A percentile compares a stretch with the other conserved stretches of the same genome.
These are phyloP conservation scores for Sceloporus undulatus DNA, from an alignment of 2,113 vertebrate genomes.

Conservation along the genomic window DNA sequence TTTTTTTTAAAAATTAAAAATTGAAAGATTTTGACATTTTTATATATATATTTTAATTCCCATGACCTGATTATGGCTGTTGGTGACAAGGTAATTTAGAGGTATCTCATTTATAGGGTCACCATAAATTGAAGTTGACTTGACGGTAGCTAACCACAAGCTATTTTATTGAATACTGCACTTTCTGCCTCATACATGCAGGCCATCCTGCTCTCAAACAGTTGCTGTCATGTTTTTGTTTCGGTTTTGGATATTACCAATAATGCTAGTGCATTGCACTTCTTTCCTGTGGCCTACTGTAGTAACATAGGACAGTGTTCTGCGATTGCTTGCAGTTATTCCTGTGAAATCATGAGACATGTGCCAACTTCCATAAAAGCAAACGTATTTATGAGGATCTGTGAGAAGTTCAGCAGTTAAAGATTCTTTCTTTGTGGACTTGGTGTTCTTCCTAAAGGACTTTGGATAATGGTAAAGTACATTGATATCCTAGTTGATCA, in stretches of 20 bases:
- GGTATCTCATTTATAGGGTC: too few species aligned
- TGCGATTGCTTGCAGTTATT: background rate
- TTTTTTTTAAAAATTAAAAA: too few species aligned
- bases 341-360: too few species aligned
- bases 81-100: too few species aligned
- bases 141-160: too few species aligned
- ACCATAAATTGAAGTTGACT: too few species aligned
- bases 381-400: too few species aligned
- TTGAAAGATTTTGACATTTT: too few species aligned
- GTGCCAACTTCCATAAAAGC: too few species aligned
- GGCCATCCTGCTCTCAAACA: background rate
- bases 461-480: background rate
- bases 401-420: background rate
- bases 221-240: background rate
- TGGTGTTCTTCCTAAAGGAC: background rate
- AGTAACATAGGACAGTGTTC: background rate
- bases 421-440: background rate
- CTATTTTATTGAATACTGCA: background rate
- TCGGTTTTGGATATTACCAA: background rate
- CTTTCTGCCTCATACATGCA: background rate
- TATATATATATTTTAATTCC: too few species aligned
- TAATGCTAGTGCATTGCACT: background rate
- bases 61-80: too few species aligned
- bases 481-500: background rate
- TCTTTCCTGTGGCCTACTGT: background rate